Base-by-base conservation (phyloP, 2,797 vertebrate species). In the Melanotaenia pygmaea region DNA sequence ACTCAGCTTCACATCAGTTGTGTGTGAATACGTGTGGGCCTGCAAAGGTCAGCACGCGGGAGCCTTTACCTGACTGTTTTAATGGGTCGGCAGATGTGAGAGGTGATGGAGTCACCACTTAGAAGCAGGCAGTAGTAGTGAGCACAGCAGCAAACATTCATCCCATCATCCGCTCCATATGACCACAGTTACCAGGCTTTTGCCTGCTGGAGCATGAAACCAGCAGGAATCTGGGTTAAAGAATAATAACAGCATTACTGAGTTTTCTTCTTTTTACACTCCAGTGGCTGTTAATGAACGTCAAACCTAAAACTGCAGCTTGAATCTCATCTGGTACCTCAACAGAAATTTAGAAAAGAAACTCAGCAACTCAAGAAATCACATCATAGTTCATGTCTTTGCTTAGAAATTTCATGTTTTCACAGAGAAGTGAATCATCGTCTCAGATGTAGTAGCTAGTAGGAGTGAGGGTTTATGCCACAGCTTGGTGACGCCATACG, bases 1-100 rank as follows among this genome's bases (percentile, higher is more conserved):
- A 58, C 58, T 79, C 43, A 24, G 40, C 50, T 59, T 16, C 38
- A 37, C 54, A 35, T 70, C 51, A 11, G 56, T 12, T 35, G 59
- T 70, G 38, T 58, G 69, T 67, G 67, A 67, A 20, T 62, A 20
- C 68, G 69, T 66, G 77, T 72, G 65, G 59, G 32, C 30, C 14
- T 50, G 37, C 70, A 57, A 67, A 22, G 77, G 24, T 50, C 67
- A 64, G 74, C 62, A 61, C 30, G 67, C 67, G 80, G 79, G 59
- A 71, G 80, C 66, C 74, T 70, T 53, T 60, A 80, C 60, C 76
- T 81, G 79, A 38, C 81, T 70, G 67, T 86, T 72, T 86, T 87
- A 91, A 90, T 84, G 88, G 90, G 76, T 63, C 40, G 63, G 88
- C 91, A 92, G 89, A 91, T 91, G 88, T 84, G 81, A 77, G 64